phyloP scores from a whole-genome alignment of 2,888 invertebrate genomes.

The Macrosoma leucophasiata region DNA sequence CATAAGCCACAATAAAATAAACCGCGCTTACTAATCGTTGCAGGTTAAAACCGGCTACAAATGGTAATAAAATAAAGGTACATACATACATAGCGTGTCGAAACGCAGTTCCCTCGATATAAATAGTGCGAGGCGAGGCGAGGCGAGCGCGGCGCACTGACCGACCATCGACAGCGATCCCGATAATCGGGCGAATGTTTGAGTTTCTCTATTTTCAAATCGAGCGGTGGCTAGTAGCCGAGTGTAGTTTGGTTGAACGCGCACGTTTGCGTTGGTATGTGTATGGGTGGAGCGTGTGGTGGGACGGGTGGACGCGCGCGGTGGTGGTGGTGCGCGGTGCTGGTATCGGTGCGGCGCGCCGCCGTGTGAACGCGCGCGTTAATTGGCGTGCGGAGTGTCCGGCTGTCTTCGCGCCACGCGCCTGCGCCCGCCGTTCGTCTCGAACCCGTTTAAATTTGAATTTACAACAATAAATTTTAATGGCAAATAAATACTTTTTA shows the following conservation, averaged over 20 bases:
- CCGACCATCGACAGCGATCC: conserved; percentile 71
- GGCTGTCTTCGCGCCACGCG: conserved; percentile 55
- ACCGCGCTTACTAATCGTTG: conserved; percentile 61
- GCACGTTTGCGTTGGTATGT: conserved; percentile 41
- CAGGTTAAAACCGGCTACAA: conserved; percentile 70
- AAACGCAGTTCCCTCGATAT: conserved; percentile 68
- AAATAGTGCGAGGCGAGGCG: conserved; percentile 68
- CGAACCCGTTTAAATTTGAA: conserved; percentile 47
- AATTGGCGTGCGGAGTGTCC: conserved; percentile 67
- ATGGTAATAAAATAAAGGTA: conserved; percentile 71
- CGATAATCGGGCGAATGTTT: conserved; percentile 69
- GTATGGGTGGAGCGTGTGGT: conserved; percentile 23
- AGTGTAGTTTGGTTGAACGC: conserved; percentile 30
- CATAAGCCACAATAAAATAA: conserved; percentile 59
- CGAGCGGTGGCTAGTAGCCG: conserved; percentile 44
- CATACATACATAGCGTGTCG: conserved; percentile 63
- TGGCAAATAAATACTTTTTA: conserved; percentile 29
- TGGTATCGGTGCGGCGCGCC: conserved; percentile 38
- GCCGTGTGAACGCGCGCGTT: conserved; percentile 66
- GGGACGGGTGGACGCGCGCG: conserved; percentile 38
- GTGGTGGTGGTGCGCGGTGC: conserved; percentile 40
- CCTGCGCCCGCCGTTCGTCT: conserved; percentile 40
- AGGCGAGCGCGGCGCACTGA: conserved; percentile 56
- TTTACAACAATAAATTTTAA: conserved; percentile 46
- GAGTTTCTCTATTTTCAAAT: conserved; percentile 72